Evolutionary conservation across 92 coral and sea anemone species (phyloP).

Genomic region (Plumapathes pennacea): DNA sequence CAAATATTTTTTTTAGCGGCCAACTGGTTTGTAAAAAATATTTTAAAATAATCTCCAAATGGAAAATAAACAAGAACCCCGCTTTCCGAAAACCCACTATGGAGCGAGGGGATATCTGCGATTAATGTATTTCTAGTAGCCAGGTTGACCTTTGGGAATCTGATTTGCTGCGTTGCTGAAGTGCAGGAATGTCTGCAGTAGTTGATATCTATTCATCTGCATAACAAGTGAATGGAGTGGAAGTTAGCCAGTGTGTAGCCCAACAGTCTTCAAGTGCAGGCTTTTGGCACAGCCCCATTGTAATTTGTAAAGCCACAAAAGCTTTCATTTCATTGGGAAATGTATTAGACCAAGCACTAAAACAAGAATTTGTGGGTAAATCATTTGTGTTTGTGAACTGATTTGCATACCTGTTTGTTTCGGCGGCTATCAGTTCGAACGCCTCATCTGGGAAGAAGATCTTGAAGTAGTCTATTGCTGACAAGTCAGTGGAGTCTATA

Average conservation of each 20-base stretch:
- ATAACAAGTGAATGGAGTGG: conserved; percentile 49
- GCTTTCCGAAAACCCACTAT: no score
- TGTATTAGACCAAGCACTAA: conserved; percentile 54
- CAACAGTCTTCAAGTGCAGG: conserved; percentile 50
- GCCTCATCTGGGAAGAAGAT: conserved; percentile 32
- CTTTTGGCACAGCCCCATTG: conserved; percentile 65
- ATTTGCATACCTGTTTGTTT: conserved; percentile 41
- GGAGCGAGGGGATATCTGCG: no score
- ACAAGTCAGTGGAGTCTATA: conserved; percentile 25
- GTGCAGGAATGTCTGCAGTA: conserved; percentile 57
- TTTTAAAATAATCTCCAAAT: no score
- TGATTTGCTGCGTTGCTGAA: conserved; percentile 26
- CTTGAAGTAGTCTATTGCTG: conserved; percentile 30
- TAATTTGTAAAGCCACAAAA: conserved; percentile 64
- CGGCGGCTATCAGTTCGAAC: conserved; percentile 22
- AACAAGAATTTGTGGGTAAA: conserved; percentile 49
- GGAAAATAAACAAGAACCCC: no score
- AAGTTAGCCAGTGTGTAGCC: conserved; percentile 38
- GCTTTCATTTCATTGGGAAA: conserved; percentile 48
- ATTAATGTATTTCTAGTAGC: no score
- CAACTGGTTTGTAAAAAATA: no score
- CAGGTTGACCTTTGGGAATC: no score
- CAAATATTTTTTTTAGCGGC: no score
- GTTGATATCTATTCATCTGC: conserved; percentile 55
- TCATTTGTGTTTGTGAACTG: no score